Evolutionary conservation across 2,888 invertebrate genomes (phyloP).

Genomic region (Erebia ligea): DNA sequence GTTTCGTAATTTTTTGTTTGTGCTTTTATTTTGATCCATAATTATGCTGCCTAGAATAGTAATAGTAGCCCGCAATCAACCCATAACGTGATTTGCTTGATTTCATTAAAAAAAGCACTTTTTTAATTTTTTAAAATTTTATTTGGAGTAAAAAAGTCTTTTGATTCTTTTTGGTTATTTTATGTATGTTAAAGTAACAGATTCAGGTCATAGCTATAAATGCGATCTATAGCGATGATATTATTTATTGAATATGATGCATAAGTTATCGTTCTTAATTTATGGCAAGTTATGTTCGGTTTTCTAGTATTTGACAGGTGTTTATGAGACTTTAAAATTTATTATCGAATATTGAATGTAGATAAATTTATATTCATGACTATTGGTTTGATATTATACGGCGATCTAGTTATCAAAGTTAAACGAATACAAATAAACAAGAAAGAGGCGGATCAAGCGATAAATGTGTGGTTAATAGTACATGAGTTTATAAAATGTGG

Average conservation of each 20-base stretch:
- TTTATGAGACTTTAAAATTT: constrained; percentile 28
- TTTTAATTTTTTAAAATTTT: too few relatives aligned
- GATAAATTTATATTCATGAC: constrained; percentile 25
- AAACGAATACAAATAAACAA: constrained; percentile 35
- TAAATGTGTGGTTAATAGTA: constrained; percentile 27
- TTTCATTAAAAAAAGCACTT: too few relatives aligned
- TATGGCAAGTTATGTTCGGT: constrained; percentile 13
- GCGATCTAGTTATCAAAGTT: constrained; percentile 32
- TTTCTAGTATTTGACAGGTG: constrained; percentile 25
- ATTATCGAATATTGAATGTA: constrained; percentile 24
- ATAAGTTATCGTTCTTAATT: constrained; percentile 17
- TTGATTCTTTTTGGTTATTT: neutral
- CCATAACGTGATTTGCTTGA: neutral
- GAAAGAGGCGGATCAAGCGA: constrained; percentile 29
- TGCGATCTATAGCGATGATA: constrained; percentile 1
- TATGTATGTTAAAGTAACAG: neutral
- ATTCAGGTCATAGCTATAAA: neutral
- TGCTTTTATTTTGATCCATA: too few relatives aligned
- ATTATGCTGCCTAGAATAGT: too few relatives aligned
- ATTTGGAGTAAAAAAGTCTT: neutral
- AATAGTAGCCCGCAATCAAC: too few relatives aligned
- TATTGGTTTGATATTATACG: constrained; percentile 17
- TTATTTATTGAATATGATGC: constrained; percentile 6
- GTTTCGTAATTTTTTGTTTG: too few relatives aligned
- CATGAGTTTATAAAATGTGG: constrained; percentile 20